These are phyloP conservation scores for Polyploca ridens DNA, from an alignment of 2,888 invertebrate genomes.

Conservation along the genomic window DNA sequence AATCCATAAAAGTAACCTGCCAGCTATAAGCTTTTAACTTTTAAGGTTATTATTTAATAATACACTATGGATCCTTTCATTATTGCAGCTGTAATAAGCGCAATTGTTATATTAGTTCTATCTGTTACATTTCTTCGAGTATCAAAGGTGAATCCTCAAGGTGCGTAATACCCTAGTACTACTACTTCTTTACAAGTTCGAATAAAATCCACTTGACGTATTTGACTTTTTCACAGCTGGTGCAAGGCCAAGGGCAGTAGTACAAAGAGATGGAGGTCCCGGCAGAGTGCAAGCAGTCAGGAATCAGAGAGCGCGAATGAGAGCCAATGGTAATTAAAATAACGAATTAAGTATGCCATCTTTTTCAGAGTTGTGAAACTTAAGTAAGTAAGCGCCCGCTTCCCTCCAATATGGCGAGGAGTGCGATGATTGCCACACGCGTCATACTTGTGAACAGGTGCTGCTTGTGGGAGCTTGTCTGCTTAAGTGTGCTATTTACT, in stretches of 20 bases:
- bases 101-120: constrained; percentile 64
- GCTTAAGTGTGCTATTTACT: too few species aligned
- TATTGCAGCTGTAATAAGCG: constrained; percentile 73
- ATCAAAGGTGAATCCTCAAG: constrained; percentile 62
- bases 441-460: too few species aligned
- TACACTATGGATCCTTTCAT: constrained; percentile 73
- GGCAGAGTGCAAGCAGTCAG: constrained; percentile 89
- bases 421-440: too few species aligned
- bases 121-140: constrained; percentile 65
- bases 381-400: too few species aligned
- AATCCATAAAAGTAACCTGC: background rate
- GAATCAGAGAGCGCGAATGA: constrained; percentile 88
- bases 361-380: too few species aligned
- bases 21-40: background rate
- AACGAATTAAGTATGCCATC: background rate
- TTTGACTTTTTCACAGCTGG: constrained; percentile 45
- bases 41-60: background rate
- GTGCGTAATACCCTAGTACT: constrained; percentile 42
- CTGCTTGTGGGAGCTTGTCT: too few species aligned
- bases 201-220: constrained; percentile 16
- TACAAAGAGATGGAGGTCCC: constrained; percentile 82
- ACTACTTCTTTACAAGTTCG: constrained; percentile 1
- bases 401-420: too few species aligned
- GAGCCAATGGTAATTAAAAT: constrained; percentile 78
- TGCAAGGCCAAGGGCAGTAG: constrained; percentile 67